Conservation (phyloP, 2,888 invertebrate genomes). For the Sabellastarte sp. region DNA sequence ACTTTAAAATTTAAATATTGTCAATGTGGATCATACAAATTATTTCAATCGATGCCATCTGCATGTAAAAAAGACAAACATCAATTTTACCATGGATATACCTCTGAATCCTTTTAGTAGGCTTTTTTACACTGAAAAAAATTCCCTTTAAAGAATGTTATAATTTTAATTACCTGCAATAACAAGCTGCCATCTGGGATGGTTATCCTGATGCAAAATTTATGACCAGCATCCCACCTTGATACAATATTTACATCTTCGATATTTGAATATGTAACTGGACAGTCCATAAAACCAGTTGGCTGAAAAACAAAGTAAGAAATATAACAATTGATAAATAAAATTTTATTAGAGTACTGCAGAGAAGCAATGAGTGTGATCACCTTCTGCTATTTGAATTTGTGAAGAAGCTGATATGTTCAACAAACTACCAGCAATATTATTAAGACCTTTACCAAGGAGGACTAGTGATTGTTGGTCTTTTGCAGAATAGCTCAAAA, state of each 20-base stretch:
- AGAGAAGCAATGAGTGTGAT: background rate
- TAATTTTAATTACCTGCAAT: constrained; percentile 67
- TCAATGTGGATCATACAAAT: too few species aligned
- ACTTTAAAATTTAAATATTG: too few species aligned
- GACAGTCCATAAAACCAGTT: constrained; percentile 65
- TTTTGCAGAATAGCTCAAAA: too few species aligned
- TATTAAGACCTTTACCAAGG: too few species aligned
- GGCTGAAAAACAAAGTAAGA: constrained; percentile 46
- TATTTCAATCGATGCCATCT: too few species aligned
- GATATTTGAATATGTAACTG: constrained; percentile 72
- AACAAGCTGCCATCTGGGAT: constrained; percentile 75
- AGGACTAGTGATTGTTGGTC: too few species aligned
- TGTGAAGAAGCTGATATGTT: background rate
- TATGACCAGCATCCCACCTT: constrained; percentile 77
- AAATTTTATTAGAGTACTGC: background rate
- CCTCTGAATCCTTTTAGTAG: too few species aligned
- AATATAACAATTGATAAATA: background rate
- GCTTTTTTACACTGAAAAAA: too few species aligned
- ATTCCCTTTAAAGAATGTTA: too few species aligned
- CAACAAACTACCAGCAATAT: background rate
- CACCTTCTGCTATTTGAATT: background rate
- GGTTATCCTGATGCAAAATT: constrained; percentile 76
- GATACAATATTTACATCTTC: constrained; percentile 76
- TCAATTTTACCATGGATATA: too few species aligned
- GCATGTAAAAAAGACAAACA: too few species aligned